phyloP scores from a whole-genome alignment of 2,113 vertebrate genomes.

The Podarcis cretensis region DNA sequence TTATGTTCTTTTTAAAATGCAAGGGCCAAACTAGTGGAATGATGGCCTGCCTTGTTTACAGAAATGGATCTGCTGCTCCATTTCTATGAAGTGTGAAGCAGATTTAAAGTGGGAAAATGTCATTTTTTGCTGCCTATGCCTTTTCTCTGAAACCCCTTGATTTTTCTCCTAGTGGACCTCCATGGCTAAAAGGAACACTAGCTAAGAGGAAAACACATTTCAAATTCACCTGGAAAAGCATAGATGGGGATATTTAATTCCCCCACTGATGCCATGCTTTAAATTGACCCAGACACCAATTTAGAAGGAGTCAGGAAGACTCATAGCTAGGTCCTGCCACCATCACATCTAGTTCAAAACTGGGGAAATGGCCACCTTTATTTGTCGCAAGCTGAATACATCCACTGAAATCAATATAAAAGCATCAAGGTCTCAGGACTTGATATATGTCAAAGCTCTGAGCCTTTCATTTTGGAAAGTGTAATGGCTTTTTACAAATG shows the following conservation, averaged over 20 bases:
- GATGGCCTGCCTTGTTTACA: not conserved
- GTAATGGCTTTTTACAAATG: not conserved
- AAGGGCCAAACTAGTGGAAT: not conserved
- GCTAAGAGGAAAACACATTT: not conserved
- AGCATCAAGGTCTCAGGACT: not conserved
- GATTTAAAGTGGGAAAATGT: not conserved
- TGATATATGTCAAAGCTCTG: not conserved
- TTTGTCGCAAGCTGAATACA: not conserved
- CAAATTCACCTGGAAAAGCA: not conserved
- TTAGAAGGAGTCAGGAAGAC: not conserved
- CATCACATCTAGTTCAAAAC: not conserved
- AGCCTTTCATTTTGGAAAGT: not conserved
- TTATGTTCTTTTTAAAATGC: not conserved
- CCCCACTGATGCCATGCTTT: not conserved
- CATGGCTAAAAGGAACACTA: not conserved
- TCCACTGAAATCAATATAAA: not conserved
- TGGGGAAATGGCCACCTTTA: not conserved
- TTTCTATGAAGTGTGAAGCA: not conserved
- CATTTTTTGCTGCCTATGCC: not conserved
- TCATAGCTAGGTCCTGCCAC: not conserved
- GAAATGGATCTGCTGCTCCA: not conserved
- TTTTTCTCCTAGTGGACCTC: not conserved
- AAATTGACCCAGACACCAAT: not conserved
- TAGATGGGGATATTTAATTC: not conserved
- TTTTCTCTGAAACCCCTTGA: not conserved